phyloP scores from a whole-genome alignment of 2,888 invertebrate species.

The Stegana nigrithorax region DNA sequence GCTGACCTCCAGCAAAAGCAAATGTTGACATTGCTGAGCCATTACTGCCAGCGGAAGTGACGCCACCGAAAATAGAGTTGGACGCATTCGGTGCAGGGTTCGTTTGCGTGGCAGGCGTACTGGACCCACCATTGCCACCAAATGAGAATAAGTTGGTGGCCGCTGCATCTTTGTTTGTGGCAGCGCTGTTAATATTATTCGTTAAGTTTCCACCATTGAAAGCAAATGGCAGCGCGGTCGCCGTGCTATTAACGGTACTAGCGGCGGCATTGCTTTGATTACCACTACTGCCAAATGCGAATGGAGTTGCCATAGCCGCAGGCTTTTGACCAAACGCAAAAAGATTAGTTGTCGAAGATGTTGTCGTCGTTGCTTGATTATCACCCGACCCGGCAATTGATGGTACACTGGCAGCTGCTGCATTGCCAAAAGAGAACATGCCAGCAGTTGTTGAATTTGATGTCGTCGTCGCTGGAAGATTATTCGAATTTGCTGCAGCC shows the following conservation, averaged over 20 bases:
- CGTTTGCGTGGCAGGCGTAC: background rate
- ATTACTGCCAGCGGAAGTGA: background rate
- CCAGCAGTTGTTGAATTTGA: background rate
- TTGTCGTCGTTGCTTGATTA: background rate
- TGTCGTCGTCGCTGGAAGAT: background rate
- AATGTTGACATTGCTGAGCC: background rate
- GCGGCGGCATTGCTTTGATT: constrained; percentile 14
- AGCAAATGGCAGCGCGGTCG: constrained; percentile 26
- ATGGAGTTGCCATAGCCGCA: background rate
- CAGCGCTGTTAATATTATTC: background rate
- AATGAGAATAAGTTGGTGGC: constrained; percentile 18
- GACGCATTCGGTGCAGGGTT: background rate
- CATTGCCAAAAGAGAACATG: background rate
- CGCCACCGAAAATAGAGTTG: background rate
- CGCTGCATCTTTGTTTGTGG: background rate
- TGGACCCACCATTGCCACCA: constrained; percentile 24
- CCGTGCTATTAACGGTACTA: constrained; percentile 9
- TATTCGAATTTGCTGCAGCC: background rate
- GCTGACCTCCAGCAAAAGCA: too few relatives aligned
- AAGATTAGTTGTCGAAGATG: background rate
- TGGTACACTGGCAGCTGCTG: background rate
- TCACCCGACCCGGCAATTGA: background rate
- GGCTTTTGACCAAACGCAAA: constrained; percentile 6
- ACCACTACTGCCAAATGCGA: constrained; percentile 1
- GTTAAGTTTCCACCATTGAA: constrained; percentile 11